Percentiles rank a stretch among this genome's conserved stretches.
Conservation (phyloP, 2,113 vertebrate species). For the Alligator sinensis region DNA sequence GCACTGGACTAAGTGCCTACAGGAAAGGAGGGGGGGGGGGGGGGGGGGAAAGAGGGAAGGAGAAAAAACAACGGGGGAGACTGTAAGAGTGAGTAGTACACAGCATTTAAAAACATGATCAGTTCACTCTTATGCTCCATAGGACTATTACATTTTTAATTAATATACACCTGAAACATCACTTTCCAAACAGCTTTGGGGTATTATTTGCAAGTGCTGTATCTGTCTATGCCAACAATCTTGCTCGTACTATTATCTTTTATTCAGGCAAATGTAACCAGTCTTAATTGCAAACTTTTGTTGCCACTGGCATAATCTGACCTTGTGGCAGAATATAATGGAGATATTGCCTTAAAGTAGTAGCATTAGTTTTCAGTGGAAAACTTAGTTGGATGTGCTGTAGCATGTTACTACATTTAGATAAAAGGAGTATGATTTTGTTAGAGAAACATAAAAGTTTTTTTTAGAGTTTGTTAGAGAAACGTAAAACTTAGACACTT, state of each 20-base stretch:
- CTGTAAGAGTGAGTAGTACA: slow-evolving; percentile 22
- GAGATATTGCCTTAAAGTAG: slow-evolving; percentile 36
- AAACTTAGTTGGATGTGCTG: background rate
- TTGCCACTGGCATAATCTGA: slow-evolving; percentile 42
- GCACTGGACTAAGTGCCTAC: slow-evolving; percentile 59
- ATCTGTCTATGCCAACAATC: slow-evolving; percentile 8
- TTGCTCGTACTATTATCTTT: slow-evolving; percentile 46
- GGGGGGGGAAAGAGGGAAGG: background rate
- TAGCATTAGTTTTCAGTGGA: background rate
- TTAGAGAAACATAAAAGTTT: background rate
- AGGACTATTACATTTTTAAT: background rate
- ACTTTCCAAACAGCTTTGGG: slow-evolving; percentile 21
- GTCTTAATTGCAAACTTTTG: slow-evolving; percentile 58
- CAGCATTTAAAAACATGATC: slow-evolving; percentile 52
- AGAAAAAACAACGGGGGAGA: slow-evolving; percentile 21
- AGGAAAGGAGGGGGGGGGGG: slow-evolving; percentile 31
- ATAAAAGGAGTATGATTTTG: background rate
- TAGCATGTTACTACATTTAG: background rate
- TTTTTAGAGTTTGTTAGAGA: slow-evolving; percentile 36
- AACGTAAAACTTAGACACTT: background rate
- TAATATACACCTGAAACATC: slow-evolving; percentile 19
- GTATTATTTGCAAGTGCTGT: background rate
- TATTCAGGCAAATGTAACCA: slow-evolving; percentile 32
- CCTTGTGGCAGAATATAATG: slow-evolving; percentile 33
- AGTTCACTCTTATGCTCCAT: slow-evolving; percentile 14